Percentiles rank a stretch among this genome's conserved stretches.
Conservation (phyloP, 2,888 invertebrate genomes). For the Drosophila testacea region DNA sequence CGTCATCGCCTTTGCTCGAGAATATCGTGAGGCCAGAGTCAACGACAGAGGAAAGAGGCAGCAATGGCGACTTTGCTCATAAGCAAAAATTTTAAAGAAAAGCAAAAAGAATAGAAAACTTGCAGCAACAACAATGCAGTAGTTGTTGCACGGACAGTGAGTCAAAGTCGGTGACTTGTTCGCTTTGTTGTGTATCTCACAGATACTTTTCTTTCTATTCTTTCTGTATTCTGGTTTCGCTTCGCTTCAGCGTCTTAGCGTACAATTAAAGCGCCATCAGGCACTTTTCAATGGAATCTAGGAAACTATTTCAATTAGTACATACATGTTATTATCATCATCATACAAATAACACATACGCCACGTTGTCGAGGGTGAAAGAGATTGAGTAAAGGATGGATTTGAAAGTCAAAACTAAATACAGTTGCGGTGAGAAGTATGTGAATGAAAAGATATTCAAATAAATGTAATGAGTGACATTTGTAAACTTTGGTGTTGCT, state of each 20-base stretch:
- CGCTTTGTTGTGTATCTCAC: conserved; percentile 53
- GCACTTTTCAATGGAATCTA: conserved; percentile 4
- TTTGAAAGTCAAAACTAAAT: background rate
- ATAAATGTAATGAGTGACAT: too few relatives aligned
- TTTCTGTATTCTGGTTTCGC: conserved; percentile 5
- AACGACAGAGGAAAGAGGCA: conserved; percentile 30
- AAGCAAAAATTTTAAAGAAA: conserved; percentile 17
- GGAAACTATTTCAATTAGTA: conserved; percentile 44
- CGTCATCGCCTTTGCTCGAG: conserved; percentile 64
- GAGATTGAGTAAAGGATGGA: background rate
- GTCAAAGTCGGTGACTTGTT: conserved; percentile 64
- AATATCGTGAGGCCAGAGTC: conserved; percentile 34
- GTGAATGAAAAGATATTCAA: too few relatives aligned
- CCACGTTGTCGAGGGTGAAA: conserved; percentile 15
- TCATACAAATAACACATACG: conserved; percentile 50
- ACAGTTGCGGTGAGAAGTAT: too few relatives aligned
- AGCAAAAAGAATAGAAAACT: conserved; percentile 49
- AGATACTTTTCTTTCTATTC: conserved; percentile 38
- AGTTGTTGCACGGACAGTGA: conserved; percentile 44
- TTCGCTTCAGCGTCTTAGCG: conserved; percentile 47
- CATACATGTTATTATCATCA: conserved; percentile 1
- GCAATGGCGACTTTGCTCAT: conserved; percentile 13
- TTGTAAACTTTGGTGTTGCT: too few relatives aligned
- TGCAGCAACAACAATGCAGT: conserved; percentile 46
- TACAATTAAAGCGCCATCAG: conserved; percentile 50